A percentile compares a stretch with the other conserved stretches of the same genome.
Conservation (phyloP, 2,888 invertebrate genomes). For the Boloria euphrosyne region DNA sequence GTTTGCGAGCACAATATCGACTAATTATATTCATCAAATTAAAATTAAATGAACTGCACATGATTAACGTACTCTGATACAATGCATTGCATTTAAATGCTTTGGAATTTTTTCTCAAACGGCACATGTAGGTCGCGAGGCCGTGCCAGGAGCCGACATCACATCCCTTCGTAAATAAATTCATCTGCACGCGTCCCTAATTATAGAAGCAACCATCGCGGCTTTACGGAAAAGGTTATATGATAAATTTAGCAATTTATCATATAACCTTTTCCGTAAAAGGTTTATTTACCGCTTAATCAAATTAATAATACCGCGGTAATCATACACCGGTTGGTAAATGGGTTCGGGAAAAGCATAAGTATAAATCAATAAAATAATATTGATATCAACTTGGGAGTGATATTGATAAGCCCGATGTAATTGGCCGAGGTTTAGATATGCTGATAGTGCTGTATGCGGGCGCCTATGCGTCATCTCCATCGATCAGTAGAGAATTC, state of each 20-base stretch:
- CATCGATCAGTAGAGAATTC: slow-evolving; percentile 48
- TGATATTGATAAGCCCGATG: slow-evolving; percentile 53
- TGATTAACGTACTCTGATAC: no score
- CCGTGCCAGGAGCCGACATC: slow-evolving; percentile 56
- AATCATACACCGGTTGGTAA: slow-evolving; percentile 14
- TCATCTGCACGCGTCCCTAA: slow-evolving; percentile 58
- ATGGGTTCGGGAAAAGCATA: not conserved
- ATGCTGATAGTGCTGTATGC: slow-evolving; percentile 46
- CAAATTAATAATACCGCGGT: slow-evolving; percentile 27
- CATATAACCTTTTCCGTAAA: no score
- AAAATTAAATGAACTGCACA: no score
- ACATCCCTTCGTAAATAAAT: slow-evolving; percentile 64
- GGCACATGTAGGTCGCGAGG: slow-evolving; percentile 59
- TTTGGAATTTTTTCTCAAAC: slow-evolving; percentile 31
- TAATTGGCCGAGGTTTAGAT: slow-evolving; percentile 52
- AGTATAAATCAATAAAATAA: slow-evolving; percentile 29
- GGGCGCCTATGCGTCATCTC: slow-evolving; percentile 56
- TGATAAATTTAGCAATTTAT: slow-evolving; percentile 34
- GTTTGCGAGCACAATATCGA: no score
- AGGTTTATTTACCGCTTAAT: slow-evolving; percentile 31
- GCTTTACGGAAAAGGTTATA: slow-evolving; percentile 38
- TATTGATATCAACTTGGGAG: slow-evolving; percentile 37
- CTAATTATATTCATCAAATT: no score
- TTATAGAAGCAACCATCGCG: slow-evolving; percentile 51
- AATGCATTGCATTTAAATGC: not conserved